Base-by-base conservation (phyloP, 2,888 invertebrate genomes). In the Temnothorax rugatulus region DNA sequence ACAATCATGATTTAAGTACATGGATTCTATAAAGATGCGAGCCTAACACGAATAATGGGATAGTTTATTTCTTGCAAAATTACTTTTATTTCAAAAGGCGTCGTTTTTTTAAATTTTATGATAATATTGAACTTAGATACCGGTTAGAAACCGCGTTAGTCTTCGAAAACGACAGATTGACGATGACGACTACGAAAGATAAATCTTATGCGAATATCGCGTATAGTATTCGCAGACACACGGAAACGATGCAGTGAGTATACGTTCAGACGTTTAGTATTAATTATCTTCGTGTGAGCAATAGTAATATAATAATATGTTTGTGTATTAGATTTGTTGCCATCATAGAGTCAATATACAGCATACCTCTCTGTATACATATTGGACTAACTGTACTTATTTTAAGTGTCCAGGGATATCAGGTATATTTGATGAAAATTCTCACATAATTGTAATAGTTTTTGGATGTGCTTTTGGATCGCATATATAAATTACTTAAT, bases 151-250 rank as follows among this genome's bases (percentile, higher is more conserved):
- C 7, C 4, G 76, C 50, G 2, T 25, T 52, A 5, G 4, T 25
- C 0, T 52, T 25, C 1, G 4, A 41, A 64, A 41, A 52, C 0
- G 41, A 76, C 1, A 8, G 25, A 21, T 34, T 34, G 4, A 44
- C 4, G 4, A 8, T 38, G 13, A 21, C 11, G 7, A 4, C 18
- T 21, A 47, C 29, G 15, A 13, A 25, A n/a, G 7, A 69, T 69
- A 44, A 21, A 21, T 47, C 38, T 44, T 69, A 44, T 1, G 21
- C 44, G 4, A 79, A 79, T 44, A 44, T 79, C 7, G 44, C 18
- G 0, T 79, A 79, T 4, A 57, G 77, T 57, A 69, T 79, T 34
- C 77, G 44, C 34, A 79, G 57, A 13, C 77, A 79, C 11, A 38
- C 8, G 18, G 69, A 79, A 21, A 29, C 69, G 7, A 57, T 57